phyloP scores from a whole-genome alignment of 2,113 vertebrate genomes.

The Rynchops niger region DNA sequence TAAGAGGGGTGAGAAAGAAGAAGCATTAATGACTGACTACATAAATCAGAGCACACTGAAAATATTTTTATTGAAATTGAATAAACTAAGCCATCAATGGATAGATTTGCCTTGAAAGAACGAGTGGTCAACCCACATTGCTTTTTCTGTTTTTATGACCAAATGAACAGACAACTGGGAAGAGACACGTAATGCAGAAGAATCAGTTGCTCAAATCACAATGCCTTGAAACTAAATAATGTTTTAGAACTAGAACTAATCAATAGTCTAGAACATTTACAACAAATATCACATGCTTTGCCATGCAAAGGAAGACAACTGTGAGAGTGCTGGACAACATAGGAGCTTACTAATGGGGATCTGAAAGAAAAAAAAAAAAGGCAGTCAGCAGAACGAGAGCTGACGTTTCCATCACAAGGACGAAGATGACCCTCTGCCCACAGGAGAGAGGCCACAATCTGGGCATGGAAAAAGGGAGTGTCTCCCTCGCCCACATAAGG shows the following conservation, averaged over 20 bases:
- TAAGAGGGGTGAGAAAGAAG: background rate
- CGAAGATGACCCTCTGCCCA: background rate
- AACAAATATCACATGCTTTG: background rate
- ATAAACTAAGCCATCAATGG: background rate
- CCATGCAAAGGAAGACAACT: background rate
- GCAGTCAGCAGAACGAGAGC: background rate
- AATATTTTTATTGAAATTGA: background rate
- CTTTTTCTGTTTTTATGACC: background rate
- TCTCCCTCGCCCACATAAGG: background rate
- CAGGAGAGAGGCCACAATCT: background rate
- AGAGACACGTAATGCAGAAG: background rate
- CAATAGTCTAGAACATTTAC: background rate
- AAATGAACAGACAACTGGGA: background rate
- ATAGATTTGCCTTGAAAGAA: background rate
- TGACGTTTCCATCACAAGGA: background rate
- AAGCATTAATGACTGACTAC: background rate
- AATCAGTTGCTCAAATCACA: background rate
- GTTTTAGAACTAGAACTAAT: background rate
- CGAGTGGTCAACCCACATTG: background rate
- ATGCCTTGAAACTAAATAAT: background rate
- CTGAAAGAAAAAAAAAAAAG: background rate
- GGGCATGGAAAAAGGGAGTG: background rate
- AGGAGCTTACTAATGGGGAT: background rate
- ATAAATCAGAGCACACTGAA: background rate
- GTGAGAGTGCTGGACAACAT: background rate